phyloP scores from a whole-genome alignment of 2,888 invertebrate species.

The Drosophila anomelani region DNA sequence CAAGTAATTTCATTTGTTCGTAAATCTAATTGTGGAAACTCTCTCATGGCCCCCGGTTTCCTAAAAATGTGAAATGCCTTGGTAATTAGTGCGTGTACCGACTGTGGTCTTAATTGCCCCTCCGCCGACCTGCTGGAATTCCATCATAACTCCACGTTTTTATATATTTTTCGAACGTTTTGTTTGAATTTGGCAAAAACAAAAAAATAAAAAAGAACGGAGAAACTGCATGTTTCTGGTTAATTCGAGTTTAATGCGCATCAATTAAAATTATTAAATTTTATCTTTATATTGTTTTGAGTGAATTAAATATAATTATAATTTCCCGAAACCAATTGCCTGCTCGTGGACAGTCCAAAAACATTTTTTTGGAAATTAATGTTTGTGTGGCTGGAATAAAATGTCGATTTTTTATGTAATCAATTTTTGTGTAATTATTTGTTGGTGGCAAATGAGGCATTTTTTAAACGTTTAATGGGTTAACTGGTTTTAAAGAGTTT shows the following conservation, averaged over 20 bases:
- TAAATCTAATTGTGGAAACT: constrained; percentile 76
- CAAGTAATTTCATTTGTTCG: constrained; percentile 77
- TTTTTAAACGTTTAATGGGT: constrained; percentile 6
- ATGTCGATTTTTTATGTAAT: constrained; percentile 9
- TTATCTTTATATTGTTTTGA: constrained; percentile 58
- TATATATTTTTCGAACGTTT: constrained; percentile 50
- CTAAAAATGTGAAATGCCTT: constrained; percentile 67
- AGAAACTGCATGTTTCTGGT: constrained; percentile 44
- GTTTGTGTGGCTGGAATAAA: constrained; percentile 6
- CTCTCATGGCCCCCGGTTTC: constrained; percentile 28
- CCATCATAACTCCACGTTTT: constrained; percentile 35
- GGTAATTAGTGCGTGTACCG: constrained; percentile 76
- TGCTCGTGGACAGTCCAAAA: not conserved
- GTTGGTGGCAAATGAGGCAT: constrained; percentile 16
- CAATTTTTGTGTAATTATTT: constrained; percentile 29
- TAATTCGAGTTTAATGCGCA: constrained; percentile 78
- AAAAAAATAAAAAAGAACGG: constrained; percentile 15
- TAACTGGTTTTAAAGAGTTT: constrained; percentile 2
- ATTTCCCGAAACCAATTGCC: constrained; percentile 21
- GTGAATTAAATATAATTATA: constrained; percentile 75
- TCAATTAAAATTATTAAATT: constrained; percentile 76
- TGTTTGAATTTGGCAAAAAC: constrained; percentile 55
- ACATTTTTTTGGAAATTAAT: constrained; percentile 4
- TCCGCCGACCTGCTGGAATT: constrained; percentile 5
- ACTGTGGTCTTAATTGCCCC: constrained; percentile 61